These are phyloP conservation scores for Linyphia triangularis DNA, from an alignment of 2,888 invertebrate genomes.

Conservation along the genomic window DNA sequence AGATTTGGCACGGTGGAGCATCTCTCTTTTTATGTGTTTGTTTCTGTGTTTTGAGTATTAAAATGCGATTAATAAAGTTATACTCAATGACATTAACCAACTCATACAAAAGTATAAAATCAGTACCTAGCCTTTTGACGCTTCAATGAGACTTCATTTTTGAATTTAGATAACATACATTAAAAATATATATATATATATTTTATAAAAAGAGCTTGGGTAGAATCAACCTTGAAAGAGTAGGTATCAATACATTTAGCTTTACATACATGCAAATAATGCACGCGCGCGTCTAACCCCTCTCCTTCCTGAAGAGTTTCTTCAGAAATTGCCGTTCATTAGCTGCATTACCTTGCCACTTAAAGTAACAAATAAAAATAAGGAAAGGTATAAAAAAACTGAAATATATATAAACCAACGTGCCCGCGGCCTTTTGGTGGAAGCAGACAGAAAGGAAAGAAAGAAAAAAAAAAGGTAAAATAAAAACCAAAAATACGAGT, in stretches of 20 bases:
- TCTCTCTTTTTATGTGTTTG: too few species aligned
- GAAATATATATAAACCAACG: constrained; percentile 37
- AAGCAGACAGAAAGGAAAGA: constrained; percentile 53
- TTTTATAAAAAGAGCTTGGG: too few species aligned
- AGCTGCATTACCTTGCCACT: constrained; percentile 50
- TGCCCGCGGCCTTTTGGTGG: constrained; percentile 12
- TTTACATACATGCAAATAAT: constrained; percentile 43
- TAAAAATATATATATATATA: too few species aligned
- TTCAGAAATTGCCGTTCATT: constrained; percentile 53
- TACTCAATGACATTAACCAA: too few species aligned
- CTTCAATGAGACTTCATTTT: too few species aligned
- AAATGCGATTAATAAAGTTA: too few species aligned
- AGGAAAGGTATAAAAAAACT: neutral
- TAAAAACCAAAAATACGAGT: constrained; percentile 24
- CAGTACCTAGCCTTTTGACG: too few species aligned
- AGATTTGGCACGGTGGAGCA: too few species aligned
- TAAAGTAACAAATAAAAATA: constrained; percentile 35
- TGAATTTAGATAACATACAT: too few species aligned
- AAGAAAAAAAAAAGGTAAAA: constrained; percentile 4
- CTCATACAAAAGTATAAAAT: too few species aligned
- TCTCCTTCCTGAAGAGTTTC: constrained; percentile 26
- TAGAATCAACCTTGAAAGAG: neutral
- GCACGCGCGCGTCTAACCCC: neutral
- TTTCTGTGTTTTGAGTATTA: too few species aligned
- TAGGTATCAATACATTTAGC: constrained; percentile 37